Evolutionary conservation across 1,140 invertebrate genomes (phyloP).

Genomic region (Dermatophagoides farinae): DNA sequence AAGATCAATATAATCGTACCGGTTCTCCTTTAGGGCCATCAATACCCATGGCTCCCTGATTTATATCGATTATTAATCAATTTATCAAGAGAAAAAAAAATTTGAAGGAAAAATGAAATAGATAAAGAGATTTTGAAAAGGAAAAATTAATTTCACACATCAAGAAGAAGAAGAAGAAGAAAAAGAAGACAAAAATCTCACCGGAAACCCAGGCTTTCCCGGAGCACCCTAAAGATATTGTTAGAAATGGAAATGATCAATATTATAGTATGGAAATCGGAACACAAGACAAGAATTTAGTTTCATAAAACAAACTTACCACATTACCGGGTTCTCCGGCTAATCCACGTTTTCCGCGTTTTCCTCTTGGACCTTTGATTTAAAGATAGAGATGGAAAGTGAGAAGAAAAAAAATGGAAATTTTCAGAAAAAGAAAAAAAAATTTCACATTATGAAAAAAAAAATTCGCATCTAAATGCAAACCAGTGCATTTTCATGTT

Average conservation of each 20-base stretch:
- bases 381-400: no score
- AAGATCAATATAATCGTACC: conserved; percentile 36
- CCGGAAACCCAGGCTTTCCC: conserved; percentile 71
- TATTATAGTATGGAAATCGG: no score
- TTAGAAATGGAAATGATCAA: no score
- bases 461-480: no score
- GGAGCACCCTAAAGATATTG: conserved; percentile 43
- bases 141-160: no score
- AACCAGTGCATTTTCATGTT: no score
- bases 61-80: no score
- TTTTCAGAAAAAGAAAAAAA: no score
- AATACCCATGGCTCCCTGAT: conserved; percentile 75
- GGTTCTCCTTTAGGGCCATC: conserved; percentile 79
- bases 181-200: conserved; percentile 28
- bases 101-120: conserved; percentile 1
- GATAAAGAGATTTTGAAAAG: conserved; percentile 4
- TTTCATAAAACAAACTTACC: conserved; percentile 5
- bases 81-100: conserved; percentile 27
- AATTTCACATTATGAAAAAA: no score
- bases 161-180: background rate
- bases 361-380: conserved; percentile 56
- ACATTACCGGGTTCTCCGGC: conserved; percentile 38
- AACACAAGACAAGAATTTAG: no score
- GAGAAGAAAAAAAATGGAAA: conserved; percentile 12
- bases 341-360: conserved; percentile 71